Evolutionary conservation across 2,888 invertebrate genomes (phyloP).

Genomic region (Omphaloscelis lunosa): DNA sequence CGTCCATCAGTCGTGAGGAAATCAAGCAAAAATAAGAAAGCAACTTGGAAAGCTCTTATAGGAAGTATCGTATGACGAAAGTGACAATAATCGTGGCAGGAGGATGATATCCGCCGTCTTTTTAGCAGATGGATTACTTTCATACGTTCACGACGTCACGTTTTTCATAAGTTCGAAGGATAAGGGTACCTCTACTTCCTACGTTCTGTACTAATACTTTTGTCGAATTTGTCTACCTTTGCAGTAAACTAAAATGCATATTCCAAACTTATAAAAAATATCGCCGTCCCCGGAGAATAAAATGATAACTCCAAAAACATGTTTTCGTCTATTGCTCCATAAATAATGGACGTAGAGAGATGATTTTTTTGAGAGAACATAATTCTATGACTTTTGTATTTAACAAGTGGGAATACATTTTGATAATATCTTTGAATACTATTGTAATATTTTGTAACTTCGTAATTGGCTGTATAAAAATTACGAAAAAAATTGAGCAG

Average conservation of each 20-base stretch:
- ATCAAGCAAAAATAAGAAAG: constrained; percentile 73
- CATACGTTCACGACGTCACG: too few species aligned
- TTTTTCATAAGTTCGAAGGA: constrained; percentile 23
- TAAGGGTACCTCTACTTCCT: not conserved
- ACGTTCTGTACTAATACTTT: constrained; percentile 3
- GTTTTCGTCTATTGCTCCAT: too few species aligned
- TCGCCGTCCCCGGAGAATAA: too few species aligned
- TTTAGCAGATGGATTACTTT: constrained; percentile 55
- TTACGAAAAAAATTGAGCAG: too few species aligned
- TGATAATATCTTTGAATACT: too few species aligned
- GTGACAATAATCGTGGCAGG: constrained; percentile 57
- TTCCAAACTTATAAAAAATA: not conserved
- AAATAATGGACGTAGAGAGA: too few species aligned
- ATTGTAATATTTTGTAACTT: too few species aligned
- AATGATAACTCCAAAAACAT: too few species aligned
- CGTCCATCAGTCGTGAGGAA: constrained; percentile 77
- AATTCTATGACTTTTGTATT: too few species aligned
- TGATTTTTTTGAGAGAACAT: too few species aligned
- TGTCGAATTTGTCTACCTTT: not conserved
- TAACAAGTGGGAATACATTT: too few species aligned
- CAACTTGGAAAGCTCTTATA: constrained; percentile 54
- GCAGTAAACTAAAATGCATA: not conserved
- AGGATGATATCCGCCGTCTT: constrained; percentile 19
- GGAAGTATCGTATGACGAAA: constrained; percentile 54
- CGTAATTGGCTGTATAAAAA: too few species aligned